These are phyloP conservation scores for Zaprionus vittiger DNA, from an alignment of 1,140 invertebrate genomes.

Conservation along the genomic window DNA sequence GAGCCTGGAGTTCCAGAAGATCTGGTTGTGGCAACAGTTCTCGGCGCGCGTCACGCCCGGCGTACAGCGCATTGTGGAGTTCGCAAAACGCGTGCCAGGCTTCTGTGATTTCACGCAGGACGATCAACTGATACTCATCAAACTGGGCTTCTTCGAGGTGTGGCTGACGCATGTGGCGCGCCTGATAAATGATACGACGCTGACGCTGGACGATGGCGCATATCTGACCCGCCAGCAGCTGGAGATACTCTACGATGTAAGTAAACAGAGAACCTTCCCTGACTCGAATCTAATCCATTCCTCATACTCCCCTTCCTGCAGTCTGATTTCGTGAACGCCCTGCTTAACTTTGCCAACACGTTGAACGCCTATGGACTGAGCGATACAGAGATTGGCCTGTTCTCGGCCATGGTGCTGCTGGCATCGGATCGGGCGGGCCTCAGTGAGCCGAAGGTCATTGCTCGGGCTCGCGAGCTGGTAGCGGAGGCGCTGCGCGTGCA, in stretches of 20 bases:
- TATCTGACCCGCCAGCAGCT: constrained; percentile 94
- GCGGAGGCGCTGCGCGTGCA: constrained; percentile 88
- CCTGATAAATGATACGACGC: constrained; percentile 91
- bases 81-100: constrained; percentile 95
- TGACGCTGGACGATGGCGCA: constrained; percentile 97
- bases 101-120: constrained; percentile 95
- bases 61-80: constrained; percentile 96
- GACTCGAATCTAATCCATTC: neutral
- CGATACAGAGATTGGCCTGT: constrained; percentile 96
- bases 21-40: constrained; percentile 92
- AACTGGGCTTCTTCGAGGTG: constrained; percentile 98
- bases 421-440: constrained; percentile 92
- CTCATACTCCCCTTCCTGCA: constrained; percentile 84
- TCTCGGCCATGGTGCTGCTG: constrained; percentile 93
- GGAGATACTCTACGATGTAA: constrained; percentile 97
- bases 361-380: constrained; percentile 92
- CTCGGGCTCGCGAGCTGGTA: constrained; percentile 92
- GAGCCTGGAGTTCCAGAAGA: constrained; percentile 88
- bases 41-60: constrained; percentile 92
- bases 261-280: constrained; percentile 68
- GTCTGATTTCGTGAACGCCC: constrained; percentile 89
- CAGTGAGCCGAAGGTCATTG: constrained; percentile 92
- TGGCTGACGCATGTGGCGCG: constrained; percentile 95
- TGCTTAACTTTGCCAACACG: constrained; percentile 92
- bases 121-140: constrained; percentile 97